Base-by-base conservation (phyloP, 2,888 invertebrate species). In the Tetrapedia diversipes region DNA sequence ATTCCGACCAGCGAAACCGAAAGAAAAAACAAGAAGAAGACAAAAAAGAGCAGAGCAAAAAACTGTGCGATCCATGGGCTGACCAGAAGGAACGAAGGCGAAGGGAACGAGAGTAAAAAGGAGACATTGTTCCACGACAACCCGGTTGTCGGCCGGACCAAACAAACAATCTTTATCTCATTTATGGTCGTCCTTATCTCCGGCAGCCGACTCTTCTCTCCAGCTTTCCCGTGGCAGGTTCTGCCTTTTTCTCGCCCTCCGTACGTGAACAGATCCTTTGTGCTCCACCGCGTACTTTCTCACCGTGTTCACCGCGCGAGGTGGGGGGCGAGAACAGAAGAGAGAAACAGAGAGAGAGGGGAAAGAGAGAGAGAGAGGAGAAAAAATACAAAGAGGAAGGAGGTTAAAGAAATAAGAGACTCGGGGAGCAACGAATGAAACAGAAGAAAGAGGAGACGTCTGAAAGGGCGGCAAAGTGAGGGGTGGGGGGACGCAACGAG, bases 91-190 rank as follows among this genome's bases (percentile, higher is more conserved):
- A 56, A 74, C 51, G 59, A 51, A 64, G 43, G 59, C 41, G 60
- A 47, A 49, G 41, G 60, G 24, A 56, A 69, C 51, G 61, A 32
- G 45, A 73, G 66, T 56, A 67, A 66, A 75, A 70, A 78, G 34
- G 59, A 49, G 53, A 54, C 53, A 37, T 59, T 74, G 77, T 82
- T 69, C 80, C 82, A 74, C 79, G 81, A 72, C 63, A 77, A 74
- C 80, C 39, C 32, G 14, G 68, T 77, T 75, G 77, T 72, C 65
- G 79, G 75, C 79, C 79, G 82, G 85, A 83, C 85, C 85, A 85
- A 83, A 87, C 86, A 87, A 87, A 87, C 86, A 83, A 86, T 86
- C 80, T 84, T 87, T 87, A 86, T 86, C 85, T 86, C 80, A 80
- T 83, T 82, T 83, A 81, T 78, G 78, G 81, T 60, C 51, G 67